Conservation (phyloP, 1,140 invertebrate genomes). For the Aphidius ervi region DNA sequence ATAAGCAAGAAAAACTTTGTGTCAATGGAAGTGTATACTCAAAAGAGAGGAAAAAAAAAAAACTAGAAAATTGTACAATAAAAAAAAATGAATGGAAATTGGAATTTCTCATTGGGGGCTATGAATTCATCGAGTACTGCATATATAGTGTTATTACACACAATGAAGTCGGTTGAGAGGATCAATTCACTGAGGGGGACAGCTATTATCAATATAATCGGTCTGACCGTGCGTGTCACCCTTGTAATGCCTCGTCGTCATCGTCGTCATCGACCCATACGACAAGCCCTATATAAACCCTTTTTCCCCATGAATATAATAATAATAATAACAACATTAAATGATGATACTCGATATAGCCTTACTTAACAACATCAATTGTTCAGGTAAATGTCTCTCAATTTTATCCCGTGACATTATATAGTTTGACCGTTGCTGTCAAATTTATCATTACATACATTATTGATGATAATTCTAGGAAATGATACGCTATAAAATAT, state of each 20-base stretch:
- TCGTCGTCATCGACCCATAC: constrained; percentile 6
- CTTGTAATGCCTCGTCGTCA: constrained; percentile 14
- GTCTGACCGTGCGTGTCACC: constrained; percentile 23
- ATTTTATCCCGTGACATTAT: not conserved
- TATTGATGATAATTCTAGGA: no score
- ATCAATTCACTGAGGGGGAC: not conserved
- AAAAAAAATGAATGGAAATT: constrained; percentile 19
- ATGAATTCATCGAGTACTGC: not conserved
- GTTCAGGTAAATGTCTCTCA: not conserved
- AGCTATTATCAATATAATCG: constrained; percentile 28
- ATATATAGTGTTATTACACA: not conserved
- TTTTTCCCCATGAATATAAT: not conserved
- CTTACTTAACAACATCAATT: no score
- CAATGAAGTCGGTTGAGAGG: not conserved
- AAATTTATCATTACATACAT: not conserved
- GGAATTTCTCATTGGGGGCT: not conserved
- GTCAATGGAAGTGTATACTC: no score
- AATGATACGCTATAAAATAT: no score
- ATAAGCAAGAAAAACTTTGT: no score
- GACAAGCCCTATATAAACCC: constrained; percentile 7
- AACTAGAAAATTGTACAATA: constrained; percentile 3
- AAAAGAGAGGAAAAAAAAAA: not conserved
- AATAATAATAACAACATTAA: no score
- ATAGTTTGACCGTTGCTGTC: constrained; percentile 5
- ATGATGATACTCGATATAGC: no score